These are phyloP conservation scores for Capreolus pygargus DNA, from an alignment of 2,113 vertebrate genomes.

Conservation along the genomic window DNA sequence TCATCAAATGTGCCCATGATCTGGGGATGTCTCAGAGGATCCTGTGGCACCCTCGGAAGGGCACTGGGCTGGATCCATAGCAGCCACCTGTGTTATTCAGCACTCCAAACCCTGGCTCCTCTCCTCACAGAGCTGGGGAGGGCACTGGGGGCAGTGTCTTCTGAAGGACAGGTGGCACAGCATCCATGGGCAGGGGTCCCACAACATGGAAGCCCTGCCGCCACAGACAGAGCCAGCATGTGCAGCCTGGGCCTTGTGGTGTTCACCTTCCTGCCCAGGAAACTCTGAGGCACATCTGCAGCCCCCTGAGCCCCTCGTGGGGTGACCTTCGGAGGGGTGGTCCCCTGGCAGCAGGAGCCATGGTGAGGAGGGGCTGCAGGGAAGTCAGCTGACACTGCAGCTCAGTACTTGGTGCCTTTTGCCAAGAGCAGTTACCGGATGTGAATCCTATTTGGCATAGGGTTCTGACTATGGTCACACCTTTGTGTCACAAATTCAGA, in stretches of 20 bases:
- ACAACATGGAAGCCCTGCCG: background rate
- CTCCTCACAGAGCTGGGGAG: background rate
- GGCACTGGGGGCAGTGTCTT: background rate
- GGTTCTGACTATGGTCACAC: background rate
- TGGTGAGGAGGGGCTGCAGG: fast-evolving
- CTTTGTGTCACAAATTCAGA: background rate
- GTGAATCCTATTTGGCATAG: background rate
- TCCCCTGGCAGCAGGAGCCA: background rate
- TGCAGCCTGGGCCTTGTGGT: background rate
- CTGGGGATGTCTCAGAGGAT: background rate
- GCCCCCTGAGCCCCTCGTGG: background rate
- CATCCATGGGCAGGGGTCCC: too few species aligned
- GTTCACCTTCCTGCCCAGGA: background rate
- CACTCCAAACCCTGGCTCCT: background rate
- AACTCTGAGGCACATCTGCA: background rate
- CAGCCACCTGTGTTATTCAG: background rate
- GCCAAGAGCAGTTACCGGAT: background rate
- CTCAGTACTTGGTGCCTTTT: background rate
- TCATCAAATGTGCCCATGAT: background rate
- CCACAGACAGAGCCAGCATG: background rate
- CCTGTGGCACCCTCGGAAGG: background rate
- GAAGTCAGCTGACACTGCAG: background rate
- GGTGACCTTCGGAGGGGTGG: background rate
- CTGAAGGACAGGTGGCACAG: background rate
- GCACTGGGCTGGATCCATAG: background rate